phyloP scores from a whole-genome alignment of 2,888 invertebrate species.

The Eupithecia subumbrata region DNA sequence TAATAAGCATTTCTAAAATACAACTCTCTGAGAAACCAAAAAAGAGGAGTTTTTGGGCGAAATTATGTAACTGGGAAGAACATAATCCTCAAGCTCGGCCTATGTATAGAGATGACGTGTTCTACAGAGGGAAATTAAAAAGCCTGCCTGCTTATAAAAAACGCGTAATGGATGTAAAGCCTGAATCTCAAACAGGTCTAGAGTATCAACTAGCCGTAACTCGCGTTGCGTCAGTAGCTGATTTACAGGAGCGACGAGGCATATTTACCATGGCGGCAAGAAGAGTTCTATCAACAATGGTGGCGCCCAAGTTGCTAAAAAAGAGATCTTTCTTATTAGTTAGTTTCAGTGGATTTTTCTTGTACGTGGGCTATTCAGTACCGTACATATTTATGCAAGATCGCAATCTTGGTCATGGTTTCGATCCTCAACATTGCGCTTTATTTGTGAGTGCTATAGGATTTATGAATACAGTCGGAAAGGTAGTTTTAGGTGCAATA shows the following conservation, averaged over 20 bases:
- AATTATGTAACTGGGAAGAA: conserved; percentile 68
- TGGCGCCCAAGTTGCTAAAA: conserved; percentile 69
- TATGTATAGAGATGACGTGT: conserved; percentile 77
- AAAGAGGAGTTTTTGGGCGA: conserved; percentile 54
- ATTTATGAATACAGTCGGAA: conserved; percentile 65
- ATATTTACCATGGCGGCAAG: conserved; percentile 72
- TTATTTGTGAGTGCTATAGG: conserved; percentile 72
- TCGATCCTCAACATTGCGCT: conserved; percentile 59
- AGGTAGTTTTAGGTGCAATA: conserved; percentile 61
- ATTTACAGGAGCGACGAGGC: conserved; percentile 68
- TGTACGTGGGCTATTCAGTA: conserved; percentile 67
- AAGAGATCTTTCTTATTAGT: conserved; percentile 64
- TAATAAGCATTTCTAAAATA: conserved; percentile 47
- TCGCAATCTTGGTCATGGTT: conserved; percentile 61
- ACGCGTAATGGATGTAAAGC: conserved; percentile 60
- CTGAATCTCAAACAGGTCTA: conserved; percentile 66
- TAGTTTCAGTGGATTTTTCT: conserved; percentile 61
- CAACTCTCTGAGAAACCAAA: conserved; percentile 42
- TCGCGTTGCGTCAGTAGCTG: conserved; percentile 68
- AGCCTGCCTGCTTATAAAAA: conserved; percentile 70
- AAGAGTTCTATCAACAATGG: conserved; percentile 76
- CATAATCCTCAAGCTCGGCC: conserved; percentile 71
- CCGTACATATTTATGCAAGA: conserved; percentile 71
- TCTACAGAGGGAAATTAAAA: conserved; percentile 70
- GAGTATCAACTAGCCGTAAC: conserved; percentile 79